phyloP scores from a whole-genome alignment of 2,113 vertebrate genomes.

The Misgurnus anguillicaudatus region DNA sequence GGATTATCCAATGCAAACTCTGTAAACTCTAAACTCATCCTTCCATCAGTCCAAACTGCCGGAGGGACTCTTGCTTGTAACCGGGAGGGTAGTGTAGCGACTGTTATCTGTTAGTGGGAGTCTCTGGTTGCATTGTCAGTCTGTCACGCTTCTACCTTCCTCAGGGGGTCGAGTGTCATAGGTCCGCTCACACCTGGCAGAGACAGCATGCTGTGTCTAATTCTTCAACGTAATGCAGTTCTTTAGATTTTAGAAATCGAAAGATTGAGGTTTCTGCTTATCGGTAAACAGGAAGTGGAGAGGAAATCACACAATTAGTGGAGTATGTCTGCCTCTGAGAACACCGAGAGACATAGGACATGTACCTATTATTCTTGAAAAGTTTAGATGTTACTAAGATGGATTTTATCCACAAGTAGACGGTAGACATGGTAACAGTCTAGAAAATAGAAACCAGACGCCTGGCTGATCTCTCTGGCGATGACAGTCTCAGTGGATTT shows the following conservation, averaged over 20 bases:
- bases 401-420: constrained; percentile 33
- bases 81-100: background rate
- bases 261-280: constrained; percentile 12
- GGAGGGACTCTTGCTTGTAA: constrained; percentile 12
- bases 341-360: background rate
- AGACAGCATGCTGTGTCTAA: background rate
- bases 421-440: constrained; percentile 6
- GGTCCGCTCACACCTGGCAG: constrained; percentile 37
- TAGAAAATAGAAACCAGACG: constrained; percentile 16
- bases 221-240: background rate
- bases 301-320: background rate
- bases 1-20: constrained; percentile 11
- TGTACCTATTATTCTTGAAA: background rate
- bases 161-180: constrained; percentile 49
- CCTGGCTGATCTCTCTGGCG: constrained; percentile 15
- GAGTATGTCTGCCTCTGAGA: background rate
- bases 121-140: constrained; percentile 48
- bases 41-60: constrained; percentile 2
- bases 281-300: constrained; percentile 27
- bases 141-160: constrained; percentile 47
- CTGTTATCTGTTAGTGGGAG: constrained; percentile 30
- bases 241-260: constrained; percentile 10
- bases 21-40: constrained; percentile 39
- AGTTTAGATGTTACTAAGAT: constrained; percentile 3
- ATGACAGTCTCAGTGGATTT: constrained; percentile 26